These are phyloP conservation scores for Diabrotica undecimpunctata DNA, from an alignment of 1,140 invertebrate genomes.

Conservation along the genomic window DNA sequence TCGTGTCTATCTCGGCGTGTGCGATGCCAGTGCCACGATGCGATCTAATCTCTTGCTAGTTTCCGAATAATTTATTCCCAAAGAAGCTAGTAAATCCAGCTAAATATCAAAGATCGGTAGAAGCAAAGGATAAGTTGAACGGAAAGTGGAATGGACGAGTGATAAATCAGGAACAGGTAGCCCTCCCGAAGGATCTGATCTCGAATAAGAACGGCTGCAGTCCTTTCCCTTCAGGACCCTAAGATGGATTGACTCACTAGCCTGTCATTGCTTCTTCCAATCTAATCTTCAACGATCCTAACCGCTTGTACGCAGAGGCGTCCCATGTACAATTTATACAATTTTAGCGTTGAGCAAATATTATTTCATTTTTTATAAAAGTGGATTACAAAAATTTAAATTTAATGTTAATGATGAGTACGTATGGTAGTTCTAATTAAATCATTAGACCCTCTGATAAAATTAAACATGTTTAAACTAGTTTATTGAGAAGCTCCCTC, in stretches of 20 bases:
- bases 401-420: too few species aligned
- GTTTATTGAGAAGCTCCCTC: too few species aligned
- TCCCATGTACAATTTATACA: background rate
- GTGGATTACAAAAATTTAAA: too few species aligned
- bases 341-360: too few species aligned
- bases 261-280: constrained; percentile 36
- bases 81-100: constrained; percentile 41
- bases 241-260: constrained; percentile 37
- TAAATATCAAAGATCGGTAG: constrained; percentile 45
- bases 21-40: background rate
- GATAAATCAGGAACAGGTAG: constrained; percentile 47
- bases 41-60: constrained; percentile 19
- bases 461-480: too few species aligned
- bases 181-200: constrained; percentile 40
- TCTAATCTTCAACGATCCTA: constrained; percentile 26
- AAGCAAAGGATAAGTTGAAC: constrained; percentile 42
- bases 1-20: background rate
- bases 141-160: constrained; percentile 45
- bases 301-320: constrained; percentile 8
- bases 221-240: constrained; percentile 33
- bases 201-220: constrained; percentile 32
- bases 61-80: constrained; percentile 41
- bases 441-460: too few species aligned
- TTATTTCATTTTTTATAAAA: too few species aligned
- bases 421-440: too few species aligned